Base-by-base conservation (phyloP, 2,888 invertebrate genomes). In the Fragum fragum region DNA sequence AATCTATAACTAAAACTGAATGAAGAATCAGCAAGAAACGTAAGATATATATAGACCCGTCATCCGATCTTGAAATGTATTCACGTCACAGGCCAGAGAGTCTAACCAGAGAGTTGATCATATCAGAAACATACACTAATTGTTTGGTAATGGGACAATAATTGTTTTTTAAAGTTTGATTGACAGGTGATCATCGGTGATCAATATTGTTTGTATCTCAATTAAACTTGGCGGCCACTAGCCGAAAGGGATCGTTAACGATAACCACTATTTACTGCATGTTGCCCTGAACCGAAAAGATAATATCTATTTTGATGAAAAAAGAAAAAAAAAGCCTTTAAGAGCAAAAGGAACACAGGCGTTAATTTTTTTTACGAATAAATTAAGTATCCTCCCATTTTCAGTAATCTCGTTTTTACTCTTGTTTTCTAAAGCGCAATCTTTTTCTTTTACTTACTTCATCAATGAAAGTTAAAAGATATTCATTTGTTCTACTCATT, bases 21-120 rank as follows among this genome's bases (percentile, higher is more conserved):
- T 9, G 39, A 9, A 9, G 6, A 14, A 9, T 14, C 6, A 6
- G 39, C 14, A 5, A 36, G 32, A 36, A 36, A 3, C 3, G 3
- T 9, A 6, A 6, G 32, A 36, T 36, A 6, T 14, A 9, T 47
- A 47, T 47, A 47, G n/a, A n/a, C n/a, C n/a, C n/a, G 7, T 3
- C n/a, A 3, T 2, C 47, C 47, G 14, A 47, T 16, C 18, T 47
- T 47, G 47, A 47, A 9, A 9, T 47, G 47, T 47, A 47, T 47
- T 47, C 47, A 47, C 47, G 47, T 47, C 47, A 47, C 47, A 16
- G 47, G 47, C n/a, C 57, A 57, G 57, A 21, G n/a, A n/a, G n/a
- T n/a, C n/a, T n/a, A n/a, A n/a, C n/a, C n/a, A n/a, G n/a, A n/a
- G 66, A 66, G 66, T 23, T 66, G 66, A 66, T 39, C 39, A 66